phyloP scores from a whole-genome alignment of 2,888 invertebrate species.

The Heliconius aoede region DNA sequence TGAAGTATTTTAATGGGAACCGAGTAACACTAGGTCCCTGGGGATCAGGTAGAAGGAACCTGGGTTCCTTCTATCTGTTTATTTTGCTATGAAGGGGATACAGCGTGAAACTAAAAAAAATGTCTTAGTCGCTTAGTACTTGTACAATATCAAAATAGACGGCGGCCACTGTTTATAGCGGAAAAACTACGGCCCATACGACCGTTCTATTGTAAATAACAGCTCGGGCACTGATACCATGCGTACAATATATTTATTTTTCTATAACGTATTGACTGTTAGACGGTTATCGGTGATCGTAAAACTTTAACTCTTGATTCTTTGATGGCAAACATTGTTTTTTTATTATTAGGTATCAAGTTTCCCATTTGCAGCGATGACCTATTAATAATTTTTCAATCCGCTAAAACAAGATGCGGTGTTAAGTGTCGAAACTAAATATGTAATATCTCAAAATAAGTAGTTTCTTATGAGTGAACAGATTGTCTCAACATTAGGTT shows the following conservation, averaged over 20 bases:
- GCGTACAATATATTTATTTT: constrained; percentile 25
- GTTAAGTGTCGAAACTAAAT: background rate
- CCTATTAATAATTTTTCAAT: too few relatives aligned
- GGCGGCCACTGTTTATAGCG: constrained; percentile 47
- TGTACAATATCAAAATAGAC: constrained; percentile 32
- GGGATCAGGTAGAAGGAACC: too few relatives aligned
- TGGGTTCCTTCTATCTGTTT: too few relatives aligned
- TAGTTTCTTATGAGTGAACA: background rate
- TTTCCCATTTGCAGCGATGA: background rate
- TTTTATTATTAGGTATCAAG: background rate
- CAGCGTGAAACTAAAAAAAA: background rate
- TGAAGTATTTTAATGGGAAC: too few relatives aligned
- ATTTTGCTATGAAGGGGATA: too few relatives aligned
- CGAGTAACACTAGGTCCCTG: too few relatives aligned
- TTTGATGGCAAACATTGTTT: background rate
- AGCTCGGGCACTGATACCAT: constrained; percentile 38
- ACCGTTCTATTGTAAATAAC: constrained; percentile 45
- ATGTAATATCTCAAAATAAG: background rate
- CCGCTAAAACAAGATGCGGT: background rate
- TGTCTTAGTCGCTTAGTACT: constrained; percentile 8
- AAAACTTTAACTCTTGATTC: constrained; percentile 18
- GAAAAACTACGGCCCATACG: constrained; percentile 45
- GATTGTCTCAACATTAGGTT: background rate
- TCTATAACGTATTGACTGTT: constrained; percentile 36
- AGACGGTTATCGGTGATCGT: constrained; percentile 18